phyloP scores from a whole-genome alignment of 35 echinoderm and acorn worm genomes.

The Holothuria glaberrima region DNA sequence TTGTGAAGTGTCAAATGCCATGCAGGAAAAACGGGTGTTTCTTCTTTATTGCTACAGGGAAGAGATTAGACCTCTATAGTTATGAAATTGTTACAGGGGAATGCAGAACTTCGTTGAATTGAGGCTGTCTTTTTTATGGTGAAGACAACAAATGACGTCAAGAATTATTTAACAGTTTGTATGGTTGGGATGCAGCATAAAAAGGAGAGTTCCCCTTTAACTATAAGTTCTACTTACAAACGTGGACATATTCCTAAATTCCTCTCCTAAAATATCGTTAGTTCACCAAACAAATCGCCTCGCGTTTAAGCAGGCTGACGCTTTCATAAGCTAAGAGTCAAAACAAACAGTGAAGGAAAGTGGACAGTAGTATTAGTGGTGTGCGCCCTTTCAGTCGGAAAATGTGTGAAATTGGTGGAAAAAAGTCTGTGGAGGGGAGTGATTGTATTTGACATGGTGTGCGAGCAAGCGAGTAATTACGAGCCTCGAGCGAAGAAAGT shows the following conservation, averaged over 20 bases:
- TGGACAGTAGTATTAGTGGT: slow-evolving; percentile 62
- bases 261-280: slow-evolving; percentile 39
- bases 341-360: slow-evolving; percentile 60
- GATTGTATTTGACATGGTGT: slow-evolving; percentile 59
- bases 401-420: slow-evolving; percentile 59
- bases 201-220: too few relatives aligned
- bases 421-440: slow-evolving; percentile 35
- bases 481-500: slow-evolving; percentile 48
- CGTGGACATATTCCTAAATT: neutral
- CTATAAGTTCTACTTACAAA: too few relatives aligned
- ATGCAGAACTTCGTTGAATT: too few relatives aligned
- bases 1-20: too few relatives aligned
- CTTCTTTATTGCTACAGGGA: too few relatives aligned
- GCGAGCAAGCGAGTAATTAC: slow-evolving; percentile 63
- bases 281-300: slow-evolving; percentile 46
- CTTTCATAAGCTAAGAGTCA: slow-evolving; percentile 45
- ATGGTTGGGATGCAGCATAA: too few relatives aligned
- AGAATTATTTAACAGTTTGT: too few relatives aligned
- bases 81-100: too few relatives aligned
- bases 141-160: too few relatives aligned
- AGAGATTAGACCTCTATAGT: too few relatives aligned
- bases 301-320: slow-evolving; percentile 15
- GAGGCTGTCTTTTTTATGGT: too few relatives aligned
- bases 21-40: too few relatives aligned
- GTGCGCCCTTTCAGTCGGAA: slow-evolving; percentile 51